These are phyloP conservation scores for Agrotis ipsilon DNA, from an alignment of 2,888 invertebrate genomes.

Conservation along the genomic window DNA sequence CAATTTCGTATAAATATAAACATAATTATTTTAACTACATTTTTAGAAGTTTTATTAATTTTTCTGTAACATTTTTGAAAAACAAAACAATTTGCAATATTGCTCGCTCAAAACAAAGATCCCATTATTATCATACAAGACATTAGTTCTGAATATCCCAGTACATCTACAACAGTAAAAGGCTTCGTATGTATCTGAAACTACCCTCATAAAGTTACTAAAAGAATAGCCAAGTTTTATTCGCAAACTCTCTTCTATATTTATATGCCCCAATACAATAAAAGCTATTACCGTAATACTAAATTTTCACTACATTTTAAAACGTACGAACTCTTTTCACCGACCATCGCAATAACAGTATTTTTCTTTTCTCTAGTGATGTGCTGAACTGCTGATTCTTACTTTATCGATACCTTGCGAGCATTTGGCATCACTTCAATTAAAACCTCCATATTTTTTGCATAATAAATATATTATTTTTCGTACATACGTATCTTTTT, in stretches of 20 bases:
- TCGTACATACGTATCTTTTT: neutral
- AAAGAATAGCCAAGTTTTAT: conserved; percentile 57
- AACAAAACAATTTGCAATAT: neutral
- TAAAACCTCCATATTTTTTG: neutral
- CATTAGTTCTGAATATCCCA: conserved; percentile 36
- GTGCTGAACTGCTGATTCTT: conserved; percentile 12
- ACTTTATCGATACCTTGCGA: conserved; percentile 44
- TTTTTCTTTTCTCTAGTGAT: conserved; percentile 58
- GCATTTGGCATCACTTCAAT: neutral
- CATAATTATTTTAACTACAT: neutral
- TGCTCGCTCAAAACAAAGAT: neutral
- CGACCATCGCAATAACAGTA: conserved; percentile 65
- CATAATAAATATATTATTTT: neutral
- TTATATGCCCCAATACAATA: conserved; percentile 61
- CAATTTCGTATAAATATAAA: neutral
- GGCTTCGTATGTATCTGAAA: conserved; percentile 30
- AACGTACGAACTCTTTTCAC: conserved; percentile 67
- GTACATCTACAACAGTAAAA: conserved; percentile 26
- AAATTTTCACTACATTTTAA: conserved; percentile 69
- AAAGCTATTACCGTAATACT: conserved; percentile 64
- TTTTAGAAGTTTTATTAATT: neutral
- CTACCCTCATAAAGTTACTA: conserved; percentile 45
- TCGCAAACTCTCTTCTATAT: conserved; percentile 55
- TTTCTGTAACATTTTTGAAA: no score
- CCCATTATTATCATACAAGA: conserved; percentile 13